A percentile compares a stretch with the other conserved stretches of the same genome.
These are phyloP conservation scores for Hemichromis elongatus DNA, from an alignment of 2,113 vertebrate genomes.

Conservation along the genomic window DNA sequence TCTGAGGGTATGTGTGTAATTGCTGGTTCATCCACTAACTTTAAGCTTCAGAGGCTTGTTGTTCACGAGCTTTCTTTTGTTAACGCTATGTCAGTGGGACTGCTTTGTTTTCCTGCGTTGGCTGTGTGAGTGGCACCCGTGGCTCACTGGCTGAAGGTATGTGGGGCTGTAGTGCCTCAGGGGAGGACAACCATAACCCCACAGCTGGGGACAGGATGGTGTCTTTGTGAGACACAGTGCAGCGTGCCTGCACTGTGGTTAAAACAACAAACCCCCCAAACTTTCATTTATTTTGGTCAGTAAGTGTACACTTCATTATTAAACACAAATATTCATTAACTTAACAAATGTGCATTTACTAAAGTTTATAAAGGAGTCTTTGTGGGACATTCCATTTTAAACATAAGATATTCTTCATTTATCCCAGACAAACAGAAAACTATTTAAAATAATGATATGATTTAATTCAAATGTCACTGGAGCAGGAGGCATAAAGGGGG, in stretches of 20 bases:
- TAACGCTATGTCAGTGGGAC: not conserved
- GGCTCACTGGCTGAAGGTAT: not conserved
- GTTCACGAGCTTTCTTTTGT: too few species aligned
- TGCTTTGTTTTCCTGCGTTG: not conserved
- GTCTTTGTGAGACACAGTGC: not conserved
- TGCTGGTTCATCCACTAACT: not conserved
- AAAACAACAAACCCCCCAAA: not conserved
- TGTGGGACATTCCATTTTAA: not conserved
- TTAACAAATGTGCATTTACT: not conserved
- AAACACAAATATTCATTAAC: not conserved
- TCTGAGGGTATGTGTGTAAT: not conserved
- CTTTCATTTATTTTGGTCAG: not conserved
- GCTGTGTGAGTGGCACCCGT: not conserved
- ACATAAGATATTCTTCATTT: not conserved
- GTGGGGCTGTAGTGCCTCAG: not conserved
- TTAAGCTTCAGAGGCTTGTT: not conserved
- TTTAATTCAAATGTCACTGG: too few species aligned
- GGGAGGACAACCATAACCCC: not conserved
- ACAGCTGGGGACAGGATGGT: not conserved
- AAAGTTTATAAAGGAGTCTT: not conserved
- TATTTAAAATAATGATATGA: too few species aligned
- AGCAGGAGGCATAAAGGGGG: too few species aligned
- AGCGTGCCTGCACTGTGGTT: not conserved
- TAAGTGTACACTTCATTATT: not conserved
- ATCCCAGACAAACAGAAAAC: not conserved